These are phyloP conservation scores for Pangasius sanitwongsei DNA, from an alignment of 2,797 vertebrate species.

Conservation along the genomic window DNA sequence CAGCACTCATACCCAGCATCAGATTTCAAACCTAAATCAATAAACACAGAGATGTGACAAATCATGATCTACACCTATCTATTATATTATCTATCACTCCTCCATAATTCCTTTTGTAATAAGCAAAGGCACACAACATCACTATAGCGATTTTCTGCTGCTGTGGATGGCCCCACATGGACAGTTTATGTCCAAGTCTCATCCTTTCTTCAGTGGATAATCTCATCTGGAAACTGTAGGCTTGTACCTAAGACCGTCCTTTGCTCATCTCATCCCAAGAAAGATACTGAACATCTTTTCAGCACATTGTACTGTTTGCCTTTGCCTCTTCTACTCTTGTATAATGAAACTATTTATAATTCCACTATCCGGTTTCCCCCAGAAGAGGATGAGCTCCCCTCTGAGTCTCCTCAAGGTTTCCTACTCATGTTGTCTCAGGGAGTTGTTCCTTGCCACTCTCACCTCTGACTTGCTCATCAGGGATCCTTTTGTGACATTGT, in stretches of 20 bases:
- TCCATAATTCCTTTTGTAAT: not conserved
- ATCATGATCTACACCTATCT: not conserved
- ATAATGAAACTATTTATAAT: not conserved
- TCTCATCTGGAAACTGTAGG: not conserved
- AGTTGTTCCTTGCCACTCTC: not conserved
- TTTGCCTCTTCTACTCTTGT: not conserved
- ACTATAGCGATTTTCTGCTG: not conserved
- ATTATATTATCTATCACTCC: not conserved
- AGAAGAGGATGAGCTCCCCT: not conserved
- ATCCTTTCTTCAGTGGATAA: not conserved
- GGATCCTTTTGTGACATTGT: not conserved
- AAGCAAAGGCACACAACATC: not conserved
- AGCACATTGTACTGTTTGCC: not conserved
- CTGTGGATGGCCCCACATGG: not conserved
- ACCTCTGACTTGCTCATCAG: not conserved
- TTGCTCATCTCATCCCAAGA: not conserved
- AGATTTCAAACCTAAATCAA: not conserved
- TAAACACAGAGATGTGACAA: not conserved
- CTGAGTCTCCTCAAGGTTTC: not conserved
- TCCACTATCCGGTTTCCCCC: not conserved
- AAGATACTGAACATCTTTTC: not conserved
- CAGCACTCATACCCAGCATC: not conserved
- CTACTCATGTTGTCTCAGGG: not conserved
- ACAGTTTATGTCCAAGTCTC: not conserved
- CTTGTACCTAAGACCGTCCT: not conserved